Evolutionary conservation across 2,797 vertebrate species (phyloP), one percentile per base, ranked within the genome.

Genomic region (Oryzias sinensis): DNA sequence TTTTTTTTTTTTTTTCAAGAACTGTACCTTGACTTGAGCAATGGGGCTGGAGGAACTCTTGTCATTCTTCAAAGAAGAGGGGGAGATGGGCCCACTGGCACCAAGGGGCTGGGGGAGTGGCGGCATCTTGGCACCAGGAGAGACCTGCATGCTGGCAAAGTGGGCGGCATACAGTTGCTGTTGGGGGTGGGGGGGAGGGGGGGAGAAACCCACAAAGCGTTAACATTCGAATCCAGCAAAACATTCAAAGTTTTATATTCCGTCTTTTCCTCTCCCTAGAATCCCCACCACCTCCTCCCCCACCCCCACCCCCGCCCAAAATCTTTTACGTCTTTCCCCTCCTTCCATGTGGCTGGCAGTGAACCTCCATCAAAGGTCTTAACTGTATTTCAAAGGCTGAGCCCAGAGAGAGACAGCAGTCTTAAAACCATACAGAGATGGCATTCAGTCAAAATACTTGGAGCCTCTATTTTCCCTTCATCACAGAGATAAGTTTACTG

Each of bases 121-220:
- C 67, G 95, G 93, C 93, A 99, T 97, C 92, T 99, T 99, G 92
- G 95, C 94, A 93, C 96, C 96, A 72, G 97, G 97, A 89, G 97
- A 99, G 90, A 97, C 94, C 90, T 99, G 97, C 97, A 99, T 98
- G 93, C 93, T 97, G 94, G 97, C 96, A 89, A 99, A 92, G 90
- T 99, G 97, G 89, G 97, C 96, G 56, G 97, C 96, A 75, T 99
- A 99, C 87, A 99, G 93, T 92, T 99, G 97, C 97, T 99, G 93
- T 76, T 89, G 93, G 77, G 82, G 22, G 20, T 37, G 20, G n/a
- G 29, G 52, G 16, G 18, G 46, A 1, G 49, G 87, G 77, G 77
- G 53, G 72, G 74, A 88, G 81, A 88, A 89, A 89, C 62, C 85
- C 76, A 53, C 83, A 89, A 88, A 79, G 73, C 85, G 67, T 92